Base-by-base conservation (phyloP, 2,888 invertebrate genomes). In the Orthosia incerta region DNA sequence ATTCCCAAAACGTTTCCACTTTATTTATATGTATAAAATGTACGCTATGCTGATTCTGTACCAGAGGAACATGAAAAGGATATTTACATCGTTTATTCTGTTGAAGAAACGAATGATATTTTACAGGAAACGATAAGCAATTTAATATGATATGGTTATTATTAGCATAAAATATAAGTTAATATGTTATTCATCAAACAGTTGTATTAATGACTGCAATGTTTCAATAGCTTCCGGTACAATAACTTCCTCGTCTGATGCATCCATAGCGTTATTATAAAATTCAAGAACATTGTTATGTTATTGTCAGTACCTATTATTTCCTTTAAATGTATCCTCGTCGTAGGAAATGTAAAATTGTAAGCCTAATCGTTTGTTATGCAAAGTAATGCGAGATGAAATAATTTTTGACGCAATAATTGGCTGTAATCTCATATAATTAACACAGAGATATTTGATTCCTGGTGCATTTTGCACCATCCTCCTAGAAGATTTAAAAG, bases 141-240 rank as follows among this genome's bases (percentile, higher is more conserved):
- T 45, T 15, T 31, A 3, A 31, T 31, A 31, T 31, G 26, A 39
- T 59, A 13, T 13, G n/a, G 15, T 59, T 39, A n/a, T 45, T 51
- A 5, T n/a, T 4, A 31, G 26, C 26, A 31, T 0, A 31, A 31
- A 31, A 31, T 18, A n/a, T 18, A 7, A 51, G 5, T 9, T 5
- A 51, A 3, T 51, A 51, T 18, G 18, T n/a, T 12, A 48, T 51
- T 51, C n/a, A 39, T 45, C 39, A 59, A 59, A 59, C 39, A 39
- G n/a, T 59, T 59, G 39, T 59, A 39, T 7, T 45, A 59, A 39
- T 39, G 15, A 39, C n/a, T 39, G 39, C n/a, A 59, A 2, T 39
- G n/a, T 39, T 59, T 39, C 39, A n/a, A 39, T 59, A n/a, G 59
- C 39, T 59, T n/a, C 59, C 59, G 39, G n/a, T 18, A 31, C 57